A percentile compares a stretch with the other conserved stretches of the same genome.
phyloP scores from a whole-genome alignment of 2,797 vertebrate species.

The Leucoraja ocellata region DNA sequence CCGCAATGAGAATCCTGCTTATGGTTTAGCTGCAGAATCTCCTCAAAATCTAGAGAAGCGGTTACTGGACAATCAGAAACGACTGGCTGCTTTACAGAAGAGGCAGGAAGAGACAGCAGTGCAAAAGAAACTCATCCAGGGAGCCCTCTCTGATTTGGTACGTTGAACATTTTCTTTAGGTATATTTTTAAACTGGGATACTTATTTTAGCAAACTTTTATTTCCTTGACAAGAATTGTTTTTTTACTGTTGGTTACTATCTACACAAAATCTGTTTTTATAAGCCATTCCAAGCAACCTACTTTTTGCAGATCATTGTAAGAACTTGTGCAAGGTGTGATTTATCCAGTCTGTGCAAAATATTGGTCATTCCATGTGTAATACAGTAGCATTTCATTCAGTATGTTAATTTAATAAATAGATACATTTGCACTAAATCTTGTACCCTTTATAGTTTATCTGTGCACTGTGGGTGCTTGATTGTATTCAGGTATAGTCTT shows the following conservation, averaged over 20 bases:
- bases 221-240: background rate
- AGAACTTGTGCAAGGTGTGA: background rate
- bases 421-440: too few species aligned
- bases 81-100: slow-evolving; percentile 77
- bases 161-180: slow-evolving; percentile 42
- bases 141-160: slow-evolving; percentile 78
- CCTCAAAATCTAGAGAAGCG: slow-evolving; percentile 50
- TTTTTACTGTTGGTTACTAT: background rate
- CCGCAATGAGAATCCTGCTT: background rate
- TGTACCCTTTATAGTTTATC: too few species aligned
- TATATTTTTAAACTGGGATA: background rate
- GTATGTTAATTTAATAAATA: background rate
- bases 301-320: background rate
- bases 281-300: background rate
- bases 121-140: slow-evolving; percentile 77
- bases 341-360: too few species aligned
- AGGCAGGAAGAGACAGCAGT: slow-evolving; percentile 67
- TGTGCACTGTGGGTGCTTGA: too few species aligned
- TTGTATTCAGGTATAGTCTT: too few species aligned
- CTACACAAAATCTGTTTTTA: background rate
- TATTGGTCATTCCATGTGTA: too few species aligned
- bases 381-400: background rate
- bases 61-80: slow-evolving; percentile 72
- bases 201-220: background rate
- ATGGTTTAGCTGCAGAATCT: background rate